A percentile compares a stretch with the other conserved stretches of the same genome.
These are phyloP conservation scores for Pelosia muscerda DNA, from an alignment of 2,888 invertebrate species.

Conservation along the genomic window DNA sequence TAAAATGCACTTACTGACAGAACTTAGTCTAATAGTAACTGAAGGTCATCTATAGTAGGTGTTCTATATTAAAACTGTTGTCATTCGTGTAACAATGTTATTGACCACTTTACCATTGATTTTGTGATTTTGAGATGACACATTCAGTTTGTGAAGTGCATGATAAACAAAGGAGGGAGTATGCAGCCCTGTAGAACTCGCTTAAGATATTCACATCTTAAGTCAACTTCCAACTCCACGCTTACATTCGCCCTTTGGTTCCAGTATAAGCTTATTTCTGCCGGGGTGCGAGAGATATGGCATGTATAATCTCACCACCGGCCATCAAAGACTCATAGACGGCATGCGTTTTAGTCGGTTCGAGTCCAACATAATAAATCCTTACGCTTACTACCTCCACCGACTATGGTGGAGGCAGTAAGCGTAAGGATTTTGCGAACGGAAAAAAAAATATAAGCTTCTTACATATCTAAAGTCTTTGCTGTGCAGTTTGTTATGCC, in stretches of 20 bases:
- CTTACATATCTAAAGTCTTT: background rate
- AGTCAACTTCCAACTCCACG: background rate
- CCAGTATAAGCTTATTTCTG: too few relatives aligned
- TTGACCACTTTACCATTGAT: background rate
- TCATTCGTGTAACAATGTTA: background rate
- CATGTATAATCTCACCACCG: too few relatives aligned
- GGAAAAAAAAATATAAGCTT: too few relatives aligned
- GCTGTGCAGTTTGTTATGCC: too few relatives aligned
- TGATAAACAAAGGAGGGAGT: background rate
- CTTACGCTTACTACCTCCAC: too few relatives aligned
- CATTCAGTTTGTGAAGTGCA: conserved; percentile 2
- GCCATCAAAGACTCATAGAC: too few relatives aligned
- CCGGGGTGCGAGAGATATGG: too few relatives aligned
- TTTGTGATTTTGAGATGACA: too few relatives aligned
- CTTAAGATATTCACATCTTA: background rate
- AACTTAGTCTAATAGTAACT: conserved; percentile 3
- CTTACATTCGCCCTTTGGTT: background rate
- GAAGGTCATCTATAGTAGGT: conserved; percentile 4
- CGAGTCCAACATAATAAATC: too few relatives aligned
- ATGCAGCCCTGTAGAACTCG: conserved; percentile 13
- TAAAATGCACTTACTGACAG: background rate
- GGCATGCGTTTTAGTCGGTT: too few relatives aligned
- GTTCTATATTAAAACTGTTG: background rate
- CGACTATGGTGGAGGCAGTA: too few relatives aligned
- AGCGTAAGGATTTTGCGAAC: too few relatives aligned